phyloP scores from a whole-genome alignment of 2,888 invertebrate species.

The Antheraea assamensis region DNA sequence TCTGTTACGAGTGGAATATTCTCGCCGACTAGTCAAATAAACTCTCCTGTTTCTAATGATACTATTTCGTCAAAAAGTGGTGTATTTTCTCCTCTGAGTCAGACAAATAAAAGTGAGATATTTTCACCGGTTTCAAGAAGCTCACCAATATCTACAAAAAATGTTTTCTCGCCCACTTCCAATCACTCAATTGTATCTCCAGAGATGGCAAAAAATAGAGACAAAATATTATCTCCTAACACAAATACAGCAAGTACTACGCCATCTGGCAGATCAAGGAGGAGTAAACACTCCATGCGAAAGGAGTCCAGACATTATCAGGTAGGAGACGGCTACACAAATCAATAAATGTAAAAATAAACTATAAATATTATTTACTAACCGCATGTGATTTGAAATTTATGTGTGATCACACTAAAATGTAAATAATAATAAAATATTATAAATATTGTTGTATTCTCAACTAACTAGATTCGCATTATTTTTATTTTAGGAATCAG shows the following conservation, averaged over 20 bases:
- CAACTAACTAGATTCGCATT: conserved; percentile 2
- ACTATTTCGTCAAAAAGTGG: conserved; percentile 79
- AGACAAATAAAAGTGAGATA: conserved; percentile 77
- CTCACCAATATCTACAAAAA: conserved; percentile 75
- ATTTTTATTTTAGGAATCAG: conserved; percentile 84
- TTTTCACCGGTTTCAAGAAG: conserved; percentile 76
- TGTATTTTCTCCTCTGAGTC: conserved; percentile 77
- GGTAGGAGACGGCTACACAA: conserved; percentile 62
- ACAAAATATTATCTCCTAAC: conserved; percentile 72
- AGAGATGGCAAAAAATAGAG: conserved; percentile 66
- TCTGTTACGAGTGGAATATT: conserved; percentile 80
- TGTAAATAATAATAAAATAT: conserved; percentile 3
- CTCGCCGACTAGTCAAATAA: conserved; percentile 79
- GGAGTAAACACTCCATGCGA: conserved; percentile 82
- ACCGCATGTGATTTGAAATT: conserved; percentile 47
- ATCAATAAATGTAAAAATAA: conserved; percentile 27
- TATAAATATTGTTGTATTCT: neutral
- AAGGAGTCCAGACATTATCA: conserved; percentile 89
- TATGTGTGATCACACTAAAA: conserved; percentile 16
- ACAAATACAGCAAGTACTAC: conserved; percentile 79
- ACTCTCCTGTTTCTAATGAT: conserved; percentile 78
- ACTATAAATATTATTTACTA: conserved; percentile 43
- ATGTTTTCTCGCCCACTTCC: conserved; percentile 74
- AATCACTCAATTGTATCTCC: conserved; percentile 75
- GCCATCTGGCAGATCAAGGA: conserved; percentile 81